phyloP scores from a whole-genome alignment of 2,113 vertebrate species.

The Callithrix jacchus region DNA sequence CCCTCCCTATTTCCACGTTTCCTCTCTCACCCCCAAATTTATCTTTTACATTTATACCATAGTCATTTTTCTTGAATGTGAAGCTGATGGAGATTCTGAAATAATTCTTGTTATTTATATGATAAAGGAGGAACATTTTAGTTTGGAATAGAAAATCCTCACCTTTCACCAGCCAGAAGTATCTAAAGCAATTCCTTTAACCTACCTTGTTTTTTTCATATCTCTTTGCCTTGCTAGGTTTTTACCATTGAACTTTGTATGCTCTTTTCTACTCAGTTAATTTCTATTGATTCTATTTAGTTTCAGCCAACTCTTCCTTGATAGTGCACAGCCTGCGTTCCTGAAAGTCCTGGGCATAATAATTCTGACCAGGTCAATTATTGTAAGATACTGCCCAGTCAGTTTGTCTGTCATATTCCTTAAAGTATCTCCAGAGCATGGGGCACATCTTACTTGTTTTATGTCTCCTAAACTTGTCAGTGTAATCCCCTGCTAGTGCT shows the following conservation, averaged over 20 bases:
- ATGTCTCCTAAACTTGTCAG: background rate
- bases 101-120: background rate
- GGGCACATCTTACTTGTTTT: background rate
- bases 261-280: background rate
- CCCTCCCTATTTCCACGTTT: background rate
- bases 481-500: background rate
- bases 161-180: background rate
- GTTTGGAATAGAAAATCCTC: background rate
- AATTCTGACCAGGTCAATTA: background rate
- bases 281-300: background rate
- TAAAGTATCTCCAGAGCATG: background rate
- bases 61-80: background rate
- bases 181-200: background rate
- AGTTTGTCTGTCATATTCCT: background rate
- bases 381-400: background rate
- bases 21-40: accelerated
- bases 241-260: background rate
- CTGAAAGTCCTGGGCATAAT: background rate
- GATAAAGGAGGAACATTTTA: background rate
- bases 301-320: background rate
- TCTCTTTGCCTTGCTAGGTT: background rate
- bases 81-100: background rate
- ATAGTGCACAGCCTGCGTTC: background rate
- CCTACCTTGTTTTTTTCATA: background rate
- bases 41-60: background rate